phyloP scores from a whole-genome alignment of 2,113 vertebrate species.

The Papio anubis region DNA sequence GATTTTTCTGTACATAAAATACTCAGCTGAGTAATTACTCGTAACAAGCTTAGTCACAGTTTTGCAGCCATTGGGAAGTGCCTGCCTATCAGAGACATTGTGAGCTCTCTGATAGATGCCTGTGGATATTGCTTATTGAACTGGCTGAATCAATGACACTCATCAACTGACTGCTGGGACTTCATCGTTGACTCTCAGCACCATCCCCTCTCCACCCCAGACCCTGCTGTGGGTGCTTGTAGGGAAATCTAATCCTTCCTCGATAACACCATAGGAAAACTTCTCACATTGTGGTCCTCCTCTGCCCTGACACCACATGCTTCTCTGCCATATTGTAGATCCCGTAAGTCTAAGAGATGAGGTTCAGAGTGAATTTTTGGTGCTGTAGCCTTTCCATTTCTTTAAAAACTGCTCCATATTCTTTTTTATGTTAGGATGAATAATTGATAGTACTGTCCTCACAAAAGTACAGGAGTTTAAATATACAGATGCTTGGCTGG shows the following conservation, averaged over 20 bases:
- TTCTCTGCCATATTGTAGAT: not conserved
- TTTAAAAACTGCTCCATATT: not conserved
- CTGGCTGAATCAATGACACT: not conserved
- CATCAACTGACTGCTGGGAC: not conserved
- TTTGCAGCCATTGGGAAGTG: not conserved
- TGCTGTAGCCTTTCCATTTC: not conserved
- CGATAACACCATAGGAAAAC: not conserved
- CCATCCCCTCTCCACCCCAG: too few species aligned
- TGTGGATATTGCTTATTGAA: not conserved
- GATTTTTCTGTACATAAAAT: not conserved
- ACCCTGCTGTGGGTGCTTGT: too few species aligned
- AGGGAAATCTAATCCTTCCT: not conserved
- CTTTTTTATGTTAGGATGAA: not conserved
- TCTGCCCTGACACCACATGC: rapidly evolving
- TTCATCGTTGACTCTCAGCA: not conserved
- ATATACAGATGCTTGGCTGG: not conserved
- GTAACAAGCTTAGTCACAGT: too few species aligned
- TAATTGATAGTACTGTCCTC: not conserved
- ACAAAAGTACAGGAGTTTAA: not conserved
- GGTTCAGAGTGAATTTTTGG: not conserved
- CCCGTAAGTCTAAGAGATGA: not conserved
- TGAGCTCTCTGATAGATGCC: not conserved
- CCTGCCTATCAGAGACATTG: rapidly evolving
- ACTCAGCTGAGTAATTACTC: not conserved
- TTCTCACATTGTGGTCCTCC: rapidly evolving